Conservation (phyloP, 2,113 vertebrate species). For the Pseudorhombus dupliciocellatus region DNA sequence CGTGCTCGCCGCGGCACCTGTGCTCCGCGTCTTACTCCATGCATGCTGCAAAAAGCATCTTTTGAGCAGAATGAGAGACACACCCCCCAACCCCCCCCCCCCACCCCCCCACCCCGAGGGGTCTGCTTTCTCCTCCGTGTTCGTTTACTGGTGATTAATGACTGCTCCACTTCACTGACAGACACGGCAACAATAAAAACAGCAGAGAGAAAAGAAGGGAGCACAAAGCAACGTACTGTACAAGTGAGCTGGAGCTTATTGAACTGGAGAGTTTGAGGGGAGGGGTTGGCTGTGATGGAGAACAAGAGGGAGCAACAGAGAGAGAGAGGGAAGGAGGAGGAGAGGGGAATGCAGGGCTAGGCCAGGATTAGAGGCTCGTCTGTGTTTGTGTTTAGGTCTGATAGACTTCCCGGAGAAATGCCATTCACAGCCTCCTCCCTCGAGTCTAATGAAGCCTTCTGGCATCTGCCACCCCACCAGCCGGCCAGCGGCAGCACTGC, state of each 20-base stretch:
- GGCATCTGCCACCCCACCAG: conserved; percentile 65
- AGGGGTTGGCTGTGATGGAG: conserved; percentile 27
- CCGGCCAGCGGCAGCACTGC: conserved; percentile 64
- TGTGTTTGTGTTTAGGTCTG: conserved; percentile 76
- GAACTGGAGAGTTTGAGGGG: conserved; percentile 34
- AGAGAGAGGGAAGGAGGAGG: conserved; percentile 8
- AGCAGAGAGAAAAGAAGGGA: conserved; percentile 40
- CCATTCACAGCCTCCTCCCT: conserved; percentile 65
- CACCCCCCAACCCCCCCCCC: conserved; percentile 10
- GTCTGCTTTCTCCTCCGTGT: conserved; percentile 64
- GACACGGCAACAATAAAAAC: conserved; percentile 67
- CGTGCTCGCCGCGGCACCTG: conserved; percentile 57
- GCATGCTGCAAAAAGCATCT: conserved; percentile 57
- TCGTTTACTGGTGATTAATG: conserved; percentile 79
- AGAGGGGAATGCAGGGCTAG: conserved; percentile 16
- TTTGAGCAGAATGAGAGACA: conserved; percentile 63
- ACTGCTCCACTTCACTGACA: conserved; percentile 68
- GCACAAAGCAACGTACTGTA: conserved; percentile 34
- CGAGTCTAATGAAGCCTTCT: conserved; percentile 75
- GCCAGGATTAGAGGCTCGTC: conserved; percentile 66
- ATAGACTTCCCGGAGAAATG: conserved; percentile 71
- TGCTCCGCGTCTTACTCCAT: conserved; percentile 61
- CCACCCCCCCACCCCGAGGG: conserved; percentile 36
- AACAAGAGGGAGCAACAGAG: conserved; percentile 33
- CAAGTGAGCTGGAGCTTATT: conserved; percentile 42